These are phyloP conservation scores for Coendou prehensilis DNA, from an alignment of 2,797 vertebrate genomes.

Conservation along the genomic window DNA sequence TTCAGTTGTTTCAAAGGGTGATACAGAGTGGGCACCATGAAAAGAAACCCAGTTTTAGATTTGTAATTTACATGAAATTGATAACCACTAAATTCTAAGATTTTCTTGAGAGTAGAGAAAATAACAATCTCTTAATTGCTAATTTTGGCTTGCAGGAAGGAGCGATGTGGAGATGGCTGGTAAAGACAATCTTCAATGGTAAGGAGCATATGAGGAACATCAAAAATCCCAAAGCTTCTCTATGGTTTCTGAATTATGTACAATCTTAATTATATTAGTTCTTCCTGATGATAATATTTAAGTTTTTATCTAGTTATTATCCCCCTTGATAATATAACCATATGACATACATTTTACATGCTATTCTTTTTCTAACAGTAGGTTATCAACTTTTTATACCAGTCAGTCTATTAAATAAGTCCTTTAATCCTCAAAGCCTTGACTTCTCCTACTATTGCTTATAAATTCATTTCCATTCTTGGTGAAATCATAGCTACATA, in stretches of 20 bases:
- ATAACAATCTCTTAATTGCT: background rate
- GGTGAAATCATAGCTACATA: slow-evolving; percentile 32
- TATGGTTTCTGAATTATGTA: background rate
- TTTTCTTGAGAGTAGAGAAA: background rate
- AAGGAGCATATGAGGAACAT: background rate
- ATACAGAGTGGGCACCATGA: background rate
- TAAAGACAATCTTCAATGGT: background rate
- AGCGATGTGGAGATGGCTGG: background rate
- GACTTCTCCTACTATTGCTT: slow-evolving; percentile 4
- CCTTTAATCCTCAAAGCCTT: slow-evolving; percentile 33
- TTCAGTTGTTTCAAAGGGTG: background rate
- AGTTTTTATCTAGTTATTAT: background rate
- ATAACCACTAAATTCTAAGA: background rate
- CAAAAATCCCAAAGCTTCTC: background rate
- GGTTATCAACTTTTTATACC: background rate
- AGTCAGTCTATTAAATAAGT: slow-evolving; percentile 30
- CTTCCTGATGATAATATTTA: background rate
- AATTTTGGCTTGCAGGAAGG: background rate
- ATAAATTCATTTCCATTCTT: slow-evolving; percentile 37
- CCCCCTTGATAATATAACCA: background rate
- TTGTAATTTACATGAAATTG: background rate
- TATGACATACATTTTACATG: background rate
- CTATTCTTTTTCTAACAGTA: background rate
- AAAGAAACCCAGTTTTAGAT: background rate
- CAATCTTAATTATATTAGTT: background rate